Base-by-base conservation (phyloP, 1,140 invertebrate genomes). In the Platyura marginata region DNA sequence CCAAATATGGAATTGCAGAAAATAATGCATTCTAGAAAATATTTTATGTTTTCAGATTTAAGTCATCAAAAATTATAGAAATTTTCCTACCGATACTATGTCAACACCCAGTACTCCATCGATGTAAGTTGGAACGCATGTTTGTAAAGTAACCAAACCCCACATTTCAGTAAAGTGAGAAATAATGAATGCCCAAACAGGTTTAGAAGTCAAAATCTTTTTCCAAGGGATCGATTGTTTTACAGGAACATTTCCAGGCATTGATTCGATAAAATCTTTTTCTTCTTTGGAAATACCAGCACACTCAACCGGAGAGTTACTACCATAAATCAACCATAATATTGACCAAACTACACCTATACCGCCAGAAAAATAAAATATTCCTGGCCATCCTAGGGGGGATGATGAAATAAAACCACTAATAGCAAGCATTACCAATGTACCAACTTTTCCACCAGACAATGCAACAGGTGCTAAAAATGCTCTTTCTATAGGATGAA, bases 91-190 rank as follows among this genome's bases (percentile, higher is more conserved):
- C n/a, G n/a, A n/a, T n/a, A n/a, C n/a, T n/a, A n/a, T n/a, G n/a
- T n/a, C n/a, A n/a, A n/a, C n/a, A n/a, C n/a, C n/a, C n/a, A 97
- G 67, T 1, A 94, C 77, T 40, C 72, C 69, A 20, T 75, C 76
- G 70, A 98, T 79, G 53, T 92, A 98, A 0, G 75, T 82, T 0
- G 94, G 93, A 51, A 97, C 78, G 62, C 91, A 77, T 0, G 89
- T 93, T 18, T 96, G 66, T 29, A 97, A 67, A 2, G 84, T 93
- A 68, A 91, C 95, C 58, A 89, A 93, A 2, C 89, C 89, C 90
- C 89, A 96, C 54, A 88, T 91, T 53, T 92, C 84, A 2, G 84
- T 80, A 54, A 84, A 82, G 53, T 96, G 88, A 0, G 74, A 77
- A 1, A 89, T 64, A 19, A 89, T 69, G 9, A 93, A 66, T 0